Evolutionary conservation across 2,113 vertebrate species (phyloP).

Genomic region (Pavo muticus): DNA sequence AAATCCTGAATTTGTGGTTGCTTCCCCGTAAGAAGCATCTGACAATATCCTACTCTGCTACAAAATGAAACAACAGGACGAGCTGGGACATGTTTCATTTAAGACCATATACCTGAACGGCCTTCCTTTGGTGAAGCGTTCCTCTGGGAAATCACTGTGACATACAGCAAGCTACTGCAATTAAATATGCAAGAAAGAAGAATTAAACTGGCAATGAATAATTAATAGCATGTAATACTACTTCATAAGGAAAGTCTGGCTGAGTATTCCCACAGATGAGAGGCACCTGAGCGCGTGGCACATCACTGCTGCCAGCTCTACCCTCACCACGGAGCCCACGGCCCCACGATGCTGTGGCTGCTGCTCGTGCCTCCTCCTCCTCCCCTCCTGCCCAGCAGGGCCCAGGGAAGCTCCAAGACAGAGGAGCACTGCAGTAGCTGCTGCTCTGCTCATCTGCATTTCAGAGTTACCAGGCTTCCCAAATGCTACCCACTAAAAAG

Average conservation of each 20-base stretch:
- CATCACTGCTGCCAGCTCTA: slow-evolving; percentile 4
- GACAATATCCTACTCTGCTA: slow-evolving; percentile 40
- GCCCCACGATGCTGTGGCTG: not conserved
- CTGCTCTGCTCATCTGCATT: not conserved
- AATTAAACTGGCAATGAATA: slow-evolving; percentile 74
- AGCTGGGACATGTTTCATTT: slow-evolving; percentile 29
- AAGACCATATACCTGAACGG: slow-evolving; percentile 57
- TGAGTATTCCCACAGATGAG: slow-evolving; percentile 35
- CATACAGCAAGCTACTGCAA: slow-evolving; percentile 65
- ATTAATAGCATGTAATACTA: slow-evolving; percentile 60
- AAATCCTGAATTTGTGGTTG: slow-evolving; percentile 54
- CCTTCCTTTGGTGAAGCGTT: slow-evolving; percentile 54
- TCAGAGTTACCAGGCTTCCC: not conserved
- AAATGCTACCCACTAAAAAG: slow-evolving; percentile 13
- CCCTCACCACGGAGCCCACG: not conserved
- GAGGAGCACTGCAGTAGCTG: not conserved
- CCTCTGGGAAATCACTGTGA: slow-evolving; percentile 72
- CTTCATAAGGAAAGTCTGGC: slow-evolving; percentile 56
- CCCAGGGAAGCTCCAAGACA: not conserved
- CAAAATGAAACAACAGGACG: slow-evolving; percentile 58
- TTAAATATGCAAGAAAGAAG: slow-evolving; percentile 71
- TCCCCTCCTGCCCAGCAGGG: not conserved
- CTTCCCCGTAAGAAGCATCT: slow-evolving; percentile 41
- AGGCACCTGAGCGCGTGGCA: not conserved
- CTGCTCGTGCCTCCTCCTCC: not conserved